These are phyloP conservation scores for Apoda limacodes DNA, from an alignment of 2,888 invertebrate species.

Conservation along the genomic window DNA sequence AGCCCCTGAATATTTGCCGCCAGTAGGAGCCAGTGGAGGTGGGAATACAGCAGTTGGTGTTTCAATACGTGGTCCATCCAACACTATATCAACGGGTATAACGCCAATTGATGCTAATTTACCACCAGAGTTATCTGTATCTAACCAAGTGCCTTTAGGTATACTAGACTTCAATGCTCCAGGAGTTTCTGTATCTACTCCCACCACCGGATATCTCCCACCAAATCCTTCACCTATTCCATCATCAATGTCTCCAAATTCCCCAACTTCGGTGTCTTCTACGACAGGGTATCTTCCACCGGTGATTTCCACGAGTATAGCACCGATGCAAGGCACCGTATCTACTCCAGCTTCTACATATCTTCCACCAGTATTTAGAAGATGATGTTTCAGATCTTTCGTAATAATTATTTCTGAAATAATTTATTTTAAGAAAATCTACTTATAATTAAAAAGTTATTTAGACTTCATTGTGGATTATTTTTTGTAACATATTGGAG, in stretches of 20 bases:
- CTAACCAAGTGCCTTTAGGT: no score
- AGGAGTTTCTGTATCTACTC: slow-evolving; percentile 18
- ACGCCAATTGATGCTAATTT: slow-evolving; percentile 27
- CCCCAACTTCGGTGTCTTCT: slow-evolving; percentile 8
- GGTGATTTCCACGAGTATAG: slow-evolving; percentile 14
- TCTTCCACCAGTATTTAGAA: slow-evolving; percentile 49
- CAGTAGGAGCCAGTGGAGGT: slow-evolving; percentile 19
- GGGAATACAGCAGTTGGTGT: slow-evolving; percentile 20
- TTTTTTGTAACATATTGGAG: no score
- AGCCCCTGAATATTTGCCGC: slow-evolving; percentile 50
- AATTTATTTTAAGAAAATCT: no score
- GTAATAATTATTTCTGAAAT: no score
- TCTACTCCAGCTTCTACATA: slow-evolving; percentile 42
- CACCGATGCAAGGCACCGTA: slow-evolving; percentile 20
- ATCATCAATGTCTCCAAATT: slow-evolving; percentile 5
- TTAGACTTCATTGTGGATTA: no score
- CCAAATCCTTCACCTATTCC: slow-evolving; percentile 18
- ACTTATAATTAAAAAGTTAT: no score
- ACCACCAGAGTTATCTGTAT: slow-evolving; percentile 26
- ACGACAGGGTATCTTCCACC: slow-evolving; percentile 33
- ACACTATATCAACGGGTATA: slow-evolving; percentile 12
- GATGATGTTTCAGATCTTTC: no score
- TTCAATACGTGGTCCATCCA: slow-evolving; percentile 16
- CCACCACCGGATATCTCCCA: slow-evolving; percentile 23
- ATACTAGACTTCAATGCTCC: slow-evolving; percentile 4